phyloP scores from a whole-genome alignment of 2,888 invertebrate species.

The Diarsia dahlii region DNA sequence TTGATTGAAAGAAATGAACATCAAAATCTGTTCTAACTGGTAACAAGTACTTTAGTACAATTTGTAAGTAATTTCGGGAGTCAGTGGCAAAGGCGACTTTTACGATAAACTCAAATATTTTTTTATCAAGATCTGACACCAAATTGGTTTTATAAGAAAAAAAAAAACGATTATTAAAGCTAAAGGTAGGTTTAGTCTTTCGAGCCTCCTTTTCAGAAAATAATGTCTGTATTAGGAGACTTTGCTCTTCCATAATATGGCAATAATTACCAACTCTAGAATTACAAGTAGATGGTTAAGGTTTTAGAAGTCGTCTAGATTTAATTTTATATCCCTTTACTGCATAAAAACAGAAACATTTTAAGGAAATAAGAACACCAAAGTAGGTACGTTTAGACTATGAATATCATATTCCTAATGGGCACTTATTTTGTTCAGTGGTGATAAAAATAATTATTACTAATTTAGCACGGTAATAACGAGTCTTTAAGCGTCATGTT shows the following conservation, averaged over 20 bases:
- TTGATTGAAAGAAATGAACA: not conserved
- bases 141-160: no score
- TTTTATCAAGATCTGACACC: no score
- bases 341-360: not conserved
- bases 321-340: no score
- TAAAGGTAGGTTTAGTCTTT: no score
- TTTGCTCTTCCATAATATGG: no score
- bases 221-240: no score
- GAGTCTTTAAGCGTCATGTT: not conserved
- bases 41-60: not conserved
- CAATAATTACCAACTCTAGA: no score
- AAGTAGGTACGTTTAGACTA: not conserved
- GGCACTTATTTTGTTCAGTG: conserved; percentile 13
- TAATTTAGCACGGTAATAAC: conserved; percentile 30
- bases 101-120: no score
- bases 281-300: no score
- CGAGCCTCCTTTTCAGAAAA: no score
- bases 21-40: not conserved
- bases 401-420: conserved; percentile 31
- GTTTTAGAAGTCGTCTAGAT: no score
- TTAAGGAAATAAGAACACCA: not conserved
- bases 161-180: no score
- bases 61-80: not conserved
- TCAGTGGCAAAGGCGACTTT: not conserved
- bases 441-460: conserved; percentile 46